A percentile compares a stretch with the other conserved stretches of the same genome.
phyloP scores from a whole-genome alignment of 2,113 vertebrate genomes.

The Xiphias gladius region DNA sequence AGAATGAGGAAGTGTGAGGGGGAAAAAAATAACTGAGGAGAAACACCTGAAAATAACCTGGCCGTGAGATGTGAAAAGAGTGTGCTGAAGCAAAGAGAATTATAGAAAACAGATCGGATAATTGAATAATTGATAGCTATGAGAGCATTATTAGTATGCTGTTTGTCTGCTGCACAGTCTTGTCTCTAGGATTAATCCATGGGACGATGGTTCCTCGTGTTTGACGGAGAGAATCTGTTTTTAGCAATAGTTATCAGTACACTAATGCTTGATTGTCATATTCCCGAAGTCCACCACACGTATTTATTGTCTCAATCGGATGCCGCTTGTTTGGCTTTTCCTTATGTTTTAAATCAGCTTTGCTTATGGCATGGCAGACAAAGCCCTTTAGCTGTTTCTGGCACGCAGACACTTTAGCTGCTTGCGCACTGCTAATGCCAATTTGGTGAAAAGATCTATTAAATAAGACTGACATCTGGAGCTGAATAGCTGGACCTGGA shows the following conservation, averaged over 20 bases:
- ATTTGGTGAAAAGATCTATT: slow-evolving; percentile 83
- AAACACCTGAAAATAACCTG: slow-evolving; percentile 55
- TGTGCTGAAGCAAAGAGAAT: slow-evolving; percentile 5
- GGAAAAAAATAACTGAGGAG: slow-evolving; percentile 28
- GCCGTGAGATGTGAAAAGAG: neutral
- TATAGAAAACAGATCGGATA: slow-evolving; percentile 18
- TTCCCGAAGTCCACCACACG: slow-evolving; percentile 67
- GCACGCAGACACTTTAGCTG: slow-evolving; percentile 71
- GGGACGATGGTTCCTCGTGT: slow-evolving; percentile 11
- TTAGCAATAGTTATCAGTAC: slow-evolving; percentile 60
- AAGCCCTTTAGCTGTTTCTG: slow-evolving; percentile 79
- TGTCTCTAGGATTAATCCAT: slow-evolving; percentile 52
- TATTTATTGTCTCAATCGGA: slow-evolving; percentile 74
- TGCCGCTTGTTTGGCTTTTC: slow-evolving; percentile 75
- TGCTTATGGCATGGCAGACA: slow-evolving; percentile 75
- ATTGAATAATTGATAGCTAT: slow-evolving; percentile 52
- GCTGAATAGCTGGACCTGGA: slow-evolving; percentile 69
- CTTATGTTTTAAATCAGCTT: slow-evolving; percentile 78
- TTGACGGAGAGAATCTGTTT: slow-evolving; percentile 52
- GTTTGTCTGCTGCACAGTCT: slow-evolving; percentile 31
- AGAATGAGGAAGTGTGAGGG: slow-evolving; percentile 23
- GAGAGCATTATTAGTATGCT: slow-evolving; percentile 23
- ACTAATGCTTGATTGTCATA: slow-evolving; percentile 79
- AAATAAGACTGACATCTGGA: slow-evolving; percentile 74
- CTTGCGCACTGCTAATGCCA: slow-evolving; percentile 81